Evolutionary conservation across 2,113 vertebrate species (phyloP).

Genomic region (Pseudorasbora parva): DNA sequence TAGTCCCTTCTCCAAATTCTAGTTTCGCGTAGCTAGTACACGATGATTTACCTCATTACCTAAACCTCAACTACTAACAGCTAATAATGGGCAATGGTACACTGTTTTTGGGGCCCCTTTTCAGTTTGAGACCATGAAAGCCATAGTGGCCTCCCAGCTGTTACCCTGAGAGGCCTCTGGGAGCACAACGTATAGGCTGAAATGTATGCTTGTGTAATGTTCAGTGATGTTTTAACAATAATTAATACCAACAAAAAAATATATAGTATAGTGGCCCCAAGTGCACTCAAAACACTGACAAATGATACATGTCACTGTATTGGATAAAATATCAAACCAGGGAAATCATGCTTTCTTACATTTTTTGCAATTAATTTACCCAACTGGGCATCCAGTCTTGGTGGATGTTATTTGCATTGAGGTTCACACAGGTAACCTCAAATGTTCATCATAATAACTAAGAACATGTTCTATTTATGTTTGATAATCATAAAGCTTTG

Average conservation of each 20-base stretch:
- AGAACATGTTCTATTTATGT: neutral
- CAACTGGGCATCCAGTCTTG: neutral
- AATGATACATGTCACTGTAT: neutral
- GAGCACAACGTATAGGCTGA: neutral
- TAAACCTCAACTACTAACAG: slow-evolving; percentile 36
- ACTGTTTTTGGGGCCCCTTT: slow-evolving; percentile 12
- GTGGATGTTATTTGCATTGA: too few relatives aligned
- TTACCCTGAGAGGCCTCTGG: slow-evolving; percentile 21
- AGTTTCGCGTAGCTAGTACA: slow-evolving; percentile 40
- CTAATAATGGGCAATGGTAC: slow-evolving; percentile 36
- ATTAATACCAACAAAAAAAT: neutral
- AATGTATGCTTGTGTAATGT: neutral
- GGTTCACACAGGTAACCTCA: too few relatives aligned
- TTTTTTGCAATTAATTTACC: neutral
- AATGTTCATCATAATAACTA: neutral
- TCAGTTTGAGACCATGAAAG: slow-evolving; percentile 11
- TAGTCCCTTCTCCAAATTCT: slow-evolving; percentile 52
- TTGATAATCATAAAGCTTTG: too few relatives aligned
- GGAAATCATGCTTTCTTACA: neutral
- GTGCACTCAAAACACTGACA: neutral
- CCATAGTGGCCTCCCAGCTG: slow-evolving; percentile 39
- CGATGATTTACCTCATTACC: slow-evolving; percentile 36
- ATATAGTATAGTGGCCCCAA: neutral
- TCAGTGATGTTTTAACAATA: neutral
- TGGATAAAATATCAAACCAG: neutral